A percentile compares a stretch with the other conserved stretches of the same genome.
Evolutionary conservation across 2,113 vertebrate species (phyloP).

Genomic region (Peucedramus taeniatus): DNA sequence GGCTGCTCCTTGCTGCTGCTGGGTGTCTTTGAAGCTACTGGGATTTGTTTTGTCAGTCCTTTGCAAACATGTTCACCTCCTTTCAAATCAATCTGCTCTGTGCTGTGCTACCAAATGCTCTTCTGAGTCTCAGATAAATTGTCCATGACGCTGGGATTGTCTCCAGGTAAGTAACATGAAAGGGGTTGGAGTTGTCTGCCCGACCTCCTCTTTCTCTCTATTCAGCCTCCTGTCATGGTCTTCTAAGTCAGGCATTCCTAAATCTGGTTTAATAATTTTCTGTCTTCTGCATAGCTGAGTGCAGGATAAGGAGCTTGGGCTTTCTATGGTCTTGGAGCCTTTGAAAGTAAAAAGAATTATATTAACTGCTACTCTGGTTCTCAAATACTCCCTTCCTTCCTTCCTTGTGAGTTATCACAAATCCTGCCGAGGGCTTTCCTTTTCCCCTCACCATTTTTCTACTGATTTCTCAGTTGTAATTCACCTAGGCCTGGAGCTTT

Average conservation of each 20-base stretch:
- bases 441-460: neutral
- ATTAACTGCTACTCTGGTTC: neutral
- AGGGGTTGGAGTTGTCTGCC: neutral
- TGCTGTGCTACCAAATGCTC: neutral
- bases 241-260: neutral
- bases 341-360: neutral
- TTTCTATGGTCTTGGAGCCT: neutral
- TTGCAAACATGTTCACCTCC: neutral
- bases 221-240: neutral
- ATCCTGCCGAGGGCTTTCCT: neutral
- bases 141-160: neutral
- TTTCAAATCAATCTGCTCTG: neutral
- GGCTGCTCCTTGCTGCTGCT: neutral
- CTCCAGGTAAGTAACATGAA: neutral
- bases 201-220: neutral
- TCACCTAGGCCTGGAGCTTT: constrained; percentile 36
- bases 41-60: neutral
- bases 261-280: neutral
- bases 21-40: neutral
- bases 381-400: neutral
- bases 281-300: neutral
- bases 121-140: neutral
- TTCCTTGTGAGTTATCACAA: neutral
- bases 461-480: constrained; percentile 20
- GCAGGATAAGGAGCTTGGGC: neutral